phyloP scores from a whole-genome alignment of 2,113 vertebrate genomes.

The Chauna torquata region DNA sequence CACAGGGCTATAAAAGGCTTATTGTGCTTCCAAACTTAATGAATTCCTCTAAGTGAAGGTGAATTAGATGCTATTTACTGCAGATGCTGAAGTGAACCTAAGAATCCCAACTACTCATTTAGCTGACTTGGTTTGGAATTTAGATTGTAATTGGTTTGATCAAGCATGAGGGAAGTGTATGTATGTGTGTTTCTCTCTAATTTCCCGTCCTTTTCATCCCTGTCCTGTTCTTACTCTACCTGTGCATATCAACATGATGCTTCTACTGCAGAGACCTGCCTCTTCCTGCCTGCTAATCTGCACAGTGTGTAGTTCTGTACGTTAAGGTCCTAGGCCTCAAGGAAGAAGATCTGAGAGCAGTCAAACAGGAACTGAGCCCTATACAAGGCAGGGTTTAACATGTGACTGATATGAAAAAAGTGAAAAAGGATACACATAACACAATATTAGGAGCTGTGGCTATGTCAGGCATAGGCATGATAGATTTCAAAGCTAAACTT shows the following conservation, averaged over 20 bases:
- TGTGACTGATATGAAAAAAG: background rate
- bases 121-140: slow-evolving; percentile 28
- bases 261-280: slow-evolving; percentile 56
- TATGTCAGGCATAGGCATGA: background rate
- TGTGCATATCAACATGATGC: slow-evolving; percentile 47
- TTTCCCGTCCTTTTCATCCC: slow-evolving; percentile 55
- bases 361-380: slow-evolving; percentile 23
- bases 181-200: slow-evolving; percentile 28
- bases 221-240: slow-evolving; percentile 58
- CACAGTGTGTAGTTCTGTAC: slow-evolving; percentile 38
- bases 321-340: slow-evolving; percentile 43
- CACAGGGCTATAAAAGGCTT: background rate
- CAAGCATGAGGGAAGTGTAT: slow-evolving; percentile 43
- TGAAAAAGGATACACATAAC: background rate
- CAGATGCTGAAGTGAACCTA: slow-evolving; percentile 12
- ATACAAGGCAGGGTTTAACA: slow-evolving; percentile 23
- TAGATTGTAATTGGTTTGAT: slow-evolving; percentile 18
- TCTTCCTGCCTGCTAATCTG: slow-evolving; percentile 38
- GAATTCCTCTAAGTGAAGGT: background rate
- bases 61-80: slow-evolving; percentile 34
- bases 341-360: slow-evolving; percentile 35
- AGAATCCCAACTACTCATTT: background rate
- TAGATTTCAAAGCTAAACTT: background rate
- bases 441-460: slow-evolving; percentile 6
- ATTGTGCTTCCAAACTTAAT: background rate